Evolutionary conservation across 35 echinoderm and acorn worm genomes (phyloP).

Genomic region (Lytechinus variegatus): DNA sequence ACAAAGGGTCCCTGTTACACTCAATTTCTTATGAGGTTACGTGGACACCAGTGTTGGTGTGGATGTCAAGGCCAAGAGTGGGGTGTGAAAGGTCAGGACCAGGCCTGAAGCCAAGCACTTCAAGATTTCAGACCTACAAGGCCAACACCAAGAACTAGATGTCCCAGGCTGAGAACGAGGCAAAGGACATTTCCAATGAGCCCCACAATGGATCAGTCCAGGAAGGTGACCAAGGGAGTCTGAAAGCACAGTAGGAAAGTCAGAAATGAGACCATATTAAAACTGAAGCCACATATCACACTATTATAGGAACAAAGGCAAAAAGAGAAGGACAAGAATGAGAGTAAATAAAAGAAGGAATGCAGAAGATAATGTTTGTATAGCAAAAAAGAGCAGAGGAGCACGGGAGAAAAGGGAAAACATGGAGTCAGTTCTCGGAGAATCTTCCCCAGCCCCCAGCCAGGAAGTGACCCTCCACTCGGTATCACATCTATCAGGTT

Average conservation of each 20-base stretch:
- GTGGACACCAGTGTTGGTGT: no score
- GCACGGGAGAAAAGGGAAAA: neutral
- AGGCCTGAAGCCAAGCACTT: no score
- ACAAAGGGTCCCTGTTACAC: no score
- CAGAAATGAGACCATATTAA: neutral
- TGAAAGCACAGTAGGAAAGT: neutral
- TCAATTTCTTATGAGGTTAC: no score
- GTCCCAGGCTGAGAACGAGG: no score
- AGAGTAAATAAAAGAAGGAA: neutral
- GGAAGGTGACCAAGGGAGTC: neutral
- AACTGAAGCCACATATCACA: neutral
- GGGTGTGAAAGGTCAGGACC: no score
- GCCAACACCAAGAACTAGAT: no score
- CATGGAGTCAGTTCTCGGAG: neutral
- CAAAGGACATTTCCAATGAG: no score
- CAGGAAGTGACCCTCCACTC: neutral
- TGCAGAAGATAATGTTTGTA: neutral
- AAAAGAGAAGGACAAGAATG: neutral
- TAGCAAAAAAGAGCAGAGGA: neutral
- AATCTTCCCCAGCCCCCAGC: neutral
- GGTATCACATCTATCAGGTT: neutral
- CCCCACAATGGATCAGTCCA: no score
- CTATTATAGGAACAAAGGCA: neutral
- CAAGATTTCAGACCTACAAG: no score
- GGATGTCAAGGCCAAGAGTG: no score